Base-by-base conservation (phyloP, 2,113 vertebrate species). In the Toxostoma redivivum region DNA sequence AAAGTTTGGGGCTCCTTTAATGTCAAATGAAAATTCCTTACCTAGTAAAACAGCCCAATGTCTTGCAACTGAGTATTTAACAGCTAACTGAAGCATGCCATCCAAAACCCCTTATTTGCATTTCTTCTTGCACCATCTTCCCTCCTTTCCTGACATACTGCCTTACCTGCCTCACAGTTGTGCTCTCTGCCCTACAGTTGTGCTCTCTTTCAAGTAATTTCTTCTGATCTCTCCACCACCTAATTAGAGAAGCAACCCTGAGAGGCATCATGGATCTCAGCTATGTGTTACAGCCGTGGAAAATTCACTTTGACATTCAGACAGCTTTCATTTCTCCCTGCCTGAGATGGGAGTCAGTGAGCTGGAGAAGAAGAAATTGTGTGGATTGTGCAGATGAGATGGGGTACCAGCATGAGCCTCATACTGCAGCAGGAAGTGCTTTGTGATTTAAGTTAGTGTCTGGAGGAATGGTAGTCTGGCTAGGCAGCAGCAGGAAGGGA, bases 211-310 rank as follows among this genome's bases (percentile, higher is more conserved):
- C 84, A 96, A 96, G 91, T 85, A 0, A 56, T 94, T 88, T 91
- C 91, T 97, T 96, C 90, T 96, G 76, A 92, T 97, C 65, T 94
- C 85, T 94, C 67, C 56, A 90, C 61, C 79, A 90, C 12, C 70
- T 96, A 97, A 96, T 96, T 94, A 94, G 73, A 86, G 88, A 77
- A 96, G 80, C 66, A 92, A 57, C 72, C 53, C 86, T 86, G 79
- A 93, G 87, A 97, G 91, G 83, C 72, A 67, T 38, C 92, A 77
- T 80, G 83, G 64, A 73, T 81, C 65, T 80, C 93, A 88, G 72
- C 44, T 94, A 35, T 42, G 33, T 44, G 54, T 73, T 93, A 84
- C 58, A 92, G 44, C 69, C 0, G 1, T 94, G 84, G 80, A 92
- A 94, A 88, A 95, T 96, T 96, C 12, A 3, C 93, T 92, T 76